Conservation (phyloP, 2,888 invertebrate genomes). For the Hyles lineata region DNA sequence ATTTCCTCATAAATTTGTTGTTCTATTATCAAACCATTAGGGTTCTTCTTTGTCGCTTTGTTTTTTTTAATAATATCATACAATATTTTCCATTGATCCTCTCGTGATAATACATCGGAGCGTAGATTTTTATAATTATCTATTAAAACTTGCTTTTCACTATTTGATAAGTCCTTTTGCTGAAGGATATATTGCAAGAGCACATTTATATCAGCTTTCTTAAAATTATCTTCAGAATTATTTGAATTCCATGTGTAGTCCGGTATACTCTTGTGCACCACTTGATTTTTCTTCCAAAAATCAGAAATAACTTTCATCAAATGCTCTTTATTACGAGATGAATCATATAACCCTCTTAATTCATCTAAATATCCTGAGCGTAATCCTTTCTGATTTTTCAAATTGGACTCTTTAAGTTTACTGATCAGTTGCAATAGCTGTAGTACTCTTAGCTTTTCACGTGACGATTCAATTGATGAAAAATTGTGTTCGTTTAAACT, state of each 20-base stretch:
- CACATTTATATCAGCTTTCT: neutral
- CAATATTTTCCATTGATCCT: neutral
- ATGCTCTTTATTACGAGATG: neutral
- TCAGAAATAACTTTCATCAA: constrained; percentile 9
- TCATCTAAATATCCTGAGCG: constrained; percentile 4
- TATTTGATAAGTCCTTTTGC: neutral
- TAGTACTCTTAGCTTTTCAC: neutral
- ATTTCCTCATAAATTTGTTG: neutral
- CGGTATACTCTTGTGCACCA: too few species aligned
- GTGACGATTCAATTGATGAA: neutral
- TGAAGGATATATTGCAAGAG: neutral
- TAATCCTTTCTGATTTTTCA: neutral
- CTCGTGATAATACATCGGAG: neutral
- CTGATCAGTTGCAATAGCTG: neutral
- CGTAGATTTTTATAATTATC: neutral
- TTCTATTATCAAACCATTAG: neutral
- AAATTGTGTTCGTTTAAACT: neutral
- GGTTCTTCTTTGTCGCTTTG: neutral
- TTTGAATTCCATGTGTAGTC: neutral
- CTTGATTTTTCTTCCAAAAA: neutral
- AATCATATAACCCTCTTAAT: neutral
- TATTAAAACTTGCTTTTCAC: neutral
- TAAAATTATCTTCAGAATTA: neutral
- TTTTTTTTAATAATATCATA: neutral
- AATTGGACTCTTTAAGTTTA: neutral